phyloP scores from a whole-genome alignment of 2,797 vertebrate species.

The Sebastes paucispinis region DNA sequence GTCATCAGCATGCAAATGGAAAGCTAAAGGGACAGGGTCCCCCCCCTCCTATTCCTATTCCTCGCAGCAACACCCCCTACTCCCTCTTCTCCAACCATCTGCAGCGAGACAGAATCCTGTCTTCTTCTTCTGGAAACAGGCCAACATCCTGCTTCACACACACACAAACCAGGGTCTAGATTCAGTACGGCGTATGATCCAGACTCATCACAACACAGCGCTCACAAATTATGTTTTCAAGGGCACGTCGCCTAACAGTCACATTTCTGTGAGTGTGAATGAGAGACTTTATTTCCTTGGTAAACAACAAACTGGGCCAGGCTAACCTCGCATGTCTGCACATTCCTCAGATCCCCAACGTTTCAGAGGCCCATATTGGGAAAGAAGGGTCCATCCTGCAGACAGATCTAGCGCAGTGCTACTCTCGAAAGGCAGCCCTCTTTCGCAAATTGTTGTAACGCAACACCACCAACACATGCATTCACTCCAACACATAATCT shows the following conservation, averaged over 20 bases:
- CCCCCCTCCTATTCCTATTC: conserved; percentile 31
- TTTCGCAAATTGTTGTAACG: conserved; percentile 9
- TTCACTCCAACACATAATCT: conserved; percentile 10
- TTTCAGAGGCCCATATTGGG: conserved; percentile 65
- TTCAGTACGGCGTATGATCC: background rate
- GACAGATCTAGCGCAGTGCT: conserved; percentile 12
- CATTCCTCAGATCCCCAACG: conserved; percentile 68
- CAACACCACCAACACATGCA: conserved; percentile 4
- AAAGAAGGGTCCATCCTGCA: conserved; percentile 48
- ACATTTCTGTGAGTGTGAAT: conserved; percentile 19
- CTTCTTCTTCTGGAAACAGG: conserved; percentile 62
- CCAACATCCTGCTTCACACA: conserved; percentile 64
- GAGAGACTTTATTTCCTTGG: conserved; percentile 31
- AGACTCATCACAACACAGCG: background rate
- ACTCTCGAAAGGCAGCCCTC: conserved; percentile 12
- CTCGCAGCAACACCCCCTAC: conserved; percentile 49
- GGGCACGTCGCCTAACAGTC: conserved; percentile 3
- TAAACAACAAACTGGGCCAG: conserved; percentile 53
- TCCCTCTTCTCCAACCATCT: conserved; percentile 43
- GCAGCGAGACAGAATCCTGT: conserved; percentile 66
- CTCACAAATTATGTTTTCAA: conserved; percentile 15
- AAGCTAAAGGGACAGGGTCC: conserved; percentile 39
- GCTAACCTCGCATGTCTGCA: conserved; percentile 62
- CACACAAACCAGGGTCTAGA: conserved; percentile 24
- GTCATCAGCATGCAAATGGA: conserved; percentile 70